Evolutionary conservation across 1,140 invertebrate genomes (phyloP).

Genomic region (Polypedilum vanderplanki): DNA sequence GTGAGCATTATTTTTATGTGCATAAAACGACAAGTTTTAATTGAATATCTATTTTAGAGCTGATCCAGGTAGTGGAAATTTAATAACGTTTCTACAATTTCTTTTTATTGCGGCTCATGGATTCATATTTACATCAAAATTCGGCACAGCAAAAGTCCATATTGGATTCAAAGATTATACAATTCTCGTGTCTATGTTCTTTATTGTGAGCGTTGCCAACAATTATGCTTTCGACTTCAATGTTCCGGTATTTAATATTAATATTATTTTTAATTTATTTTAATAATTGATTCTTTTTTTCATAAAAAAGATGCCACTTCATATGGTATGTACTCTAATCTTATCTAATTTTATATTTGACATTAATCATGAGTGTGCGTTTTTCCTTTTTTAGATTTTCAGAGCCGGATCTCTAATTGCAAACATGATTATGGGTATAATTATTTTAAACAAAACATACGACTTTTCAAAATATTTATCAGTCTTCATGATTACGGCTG

Average conservation of each 20-base stretch:
- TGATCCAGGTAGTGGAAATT: slow-evolving; percentile 84
- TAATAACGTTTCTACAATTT: slow-evolving; percentile 92
- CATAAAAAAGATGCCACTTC: slow-evolving; percentile 97
- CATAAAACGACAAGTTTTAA: slow-evolving; percentile 32
- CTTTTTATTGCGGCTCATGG: slow-evolving; percentile 84
- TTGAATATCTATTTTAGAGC: slow-evolving; percentile 52
- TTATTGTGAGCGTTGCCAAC: slow-evolving; percentile 85
- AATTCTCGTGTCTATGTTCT: slow-evolving; percentile 83
- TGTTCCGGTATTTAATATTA: no score
- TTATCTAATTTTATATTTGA: no score
- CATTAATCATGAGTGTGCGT: no score
- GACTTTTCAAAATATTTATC: slow-evolving; percentile 81
- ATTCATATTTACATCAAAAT: slow-evolving; percentile 83
- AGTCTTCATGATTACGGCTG: slow-evolving; percentile 84
- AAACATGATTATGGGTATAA: slow-evolving; percentile 91
- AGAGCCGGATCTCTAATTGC: slow-evolving; percentile 92
- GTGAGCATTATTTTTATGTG: slow-evolving; percentile 47
- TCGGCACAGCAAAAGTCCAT: slow-evolving; percentile 65
- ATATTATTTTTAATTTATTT: no score
- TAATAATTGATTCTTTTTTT: no score
- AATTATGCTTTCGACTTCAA: slow-evolving; percentile 96
- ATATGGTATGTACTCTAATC: slow-evolving; percentile 55
- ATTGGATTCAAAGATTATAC: slow-evolving; percentile 76
- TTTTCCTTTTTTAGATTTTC: slow-evolving; percentile 59
- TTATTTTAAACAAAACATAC: slow-evolving; percentile 83